These are phyloP conservation scores for Corbicula japonica DNA, from an alignment of 2,888 invertebrate genomes.

Conservation along the genomic window DNA sequence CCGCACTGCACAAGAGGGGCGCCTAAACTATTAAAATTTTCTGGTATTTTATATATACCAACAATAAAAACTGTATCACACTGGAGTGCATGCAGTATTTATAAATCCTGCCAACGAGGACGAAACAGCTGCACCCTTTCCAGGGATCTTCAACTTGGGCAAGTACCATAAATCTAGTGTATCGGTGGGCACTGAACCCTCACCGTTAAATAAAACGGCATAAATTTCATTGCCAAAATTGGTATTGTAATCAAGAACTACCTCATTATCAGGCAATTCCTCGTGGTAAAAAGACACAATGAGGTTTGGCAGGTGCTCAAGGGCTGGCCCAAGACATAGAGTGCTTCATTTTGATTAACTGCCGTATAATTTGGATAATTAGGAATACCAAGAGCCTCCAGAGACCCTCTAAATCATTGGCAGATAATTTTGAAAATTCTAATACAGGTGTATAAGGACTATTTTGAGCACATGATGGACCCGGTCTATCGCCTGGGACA, in stretches of 20 bases:
- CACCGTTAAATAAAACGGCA: background rate
- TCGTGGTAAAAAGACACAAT: background rate
- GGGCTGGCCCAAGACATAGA: no score
- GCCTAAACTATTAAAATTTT: background rate
- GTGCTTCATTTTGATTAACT: no score
- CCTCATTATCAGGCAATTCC: background rate
- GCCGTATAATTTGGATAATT: no score
- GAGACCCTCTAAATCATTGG: no score
- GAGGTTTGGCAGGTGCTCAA: slow-evolving; percentile 5
- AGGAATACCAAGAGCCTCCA: no score
- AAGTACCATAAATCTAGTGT: slow-evolving; percentile 9
- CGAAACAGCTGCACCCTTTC: slow-evolving; percentile 21
- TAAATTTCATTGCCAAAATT: background rate
- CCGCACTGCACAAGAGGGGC: no score
- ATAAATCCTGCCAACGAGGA: slow-evolving; percentile 16
- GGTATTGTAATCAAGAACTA: background rate
- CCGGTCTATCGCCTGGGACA: no score
- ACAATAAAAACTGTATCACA: no score
- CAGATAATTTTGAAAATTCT: no score
- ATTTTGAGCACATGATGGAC: no score
- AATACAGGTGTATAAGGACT: no score
- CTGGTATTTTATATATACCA: slow-evolving; percentile 19
- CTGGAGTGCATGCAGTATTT: slow-evolving; percentile 14
- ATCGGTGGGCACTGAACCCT: background rate
- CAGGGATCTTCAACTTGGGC: slow-evolving; percentile 10